Evolutionary conservation across 2,888 invertebrate genomes (phyloP), one percentile per base, ranked within the genome.

Genomic region (Leptinotarsa rubiginosa): DNA sequence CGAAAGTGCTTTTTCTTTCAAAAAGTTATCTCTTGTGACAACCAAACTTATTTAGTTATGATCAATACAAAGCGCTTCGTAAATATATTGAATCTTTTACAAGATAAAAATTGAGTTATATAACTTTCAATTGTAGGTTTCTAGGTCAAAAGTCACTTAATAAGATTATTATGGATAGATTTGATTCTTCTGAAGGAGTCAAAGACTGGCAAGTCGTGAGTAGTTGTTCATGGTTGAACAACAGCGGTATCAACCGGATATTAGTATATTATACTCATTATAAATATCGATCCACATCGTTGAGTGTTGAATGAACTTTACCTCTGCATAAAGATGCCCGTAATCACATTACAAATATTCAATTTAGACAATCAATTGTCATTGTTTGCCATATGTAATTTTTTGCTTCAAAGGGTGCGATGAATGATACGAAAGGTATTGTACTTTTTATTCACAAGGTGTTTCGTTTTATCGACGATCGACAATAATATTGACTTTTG

Each of bases 251-350:
- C 22, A 15, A 56, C 56, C 56, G 56, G 56, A 56, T 56, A 56
- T 56, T 56, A 56, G 12, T 20, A 20, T 20, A 56, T 25, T 56
- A 56, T 20, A 20, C 15, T 56, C 22, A 10, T 56, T 22, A 56
- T 22, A 15, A 52, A 18, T 18, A 22, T 56, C 56, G 22, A 56
- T 56, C 20, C 56, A 56, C 22, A 22, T 56, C 56, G 15, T 20
- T 56, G 20, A 56, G 20, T 56, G 22, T 56, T 56, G 56, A 56
- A 56, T 56, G 56, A 56, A 56, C 56, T 56, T 56, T 56, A 56
- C 56, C 18, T 52, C 12, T 18, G 52, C 18, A 52, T 18, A 56
- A 22, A 56, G 22, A 56, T 22, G 56, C 1, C 25, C 22, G 56
- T 56, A 18, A 52, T 56, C 56, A 13, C 13, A 22, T 56, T 56